A percentile compares a stretch with the other conserved stretches of the same genome.
Evolutionary conservation across 2,113 vertebrate species (phyloP).

Genomic region (Telmatochromis bifrenatus): DNA sequence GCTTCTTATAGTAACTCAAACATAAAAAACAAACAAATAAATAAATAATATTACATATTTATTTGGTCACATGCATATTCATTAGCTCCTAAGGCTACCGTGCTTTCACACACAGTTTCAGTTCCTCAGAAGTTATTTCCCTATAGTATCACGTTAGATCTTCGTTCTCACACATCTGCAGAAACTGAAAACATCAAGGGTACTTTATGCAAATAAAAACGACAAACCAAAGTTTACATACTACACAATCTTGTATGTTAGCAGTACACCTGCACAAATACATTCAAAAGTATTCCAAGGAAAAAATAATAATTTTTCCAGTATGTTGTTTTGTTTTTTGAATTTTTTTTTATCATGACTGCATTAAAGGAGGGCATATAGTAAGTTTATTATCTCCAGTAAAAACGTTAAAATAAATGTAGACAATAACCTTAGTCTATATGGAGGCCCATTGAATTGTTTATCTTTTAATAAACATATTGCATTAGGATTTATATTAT

Average conservation of each 20-base stretch:
- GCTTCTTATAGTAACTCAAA: rapidly evolving
- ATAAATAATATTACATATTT: background rate
- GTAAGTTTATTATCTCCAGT: background rate
- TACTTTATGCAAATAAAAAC: rapidly evolving
- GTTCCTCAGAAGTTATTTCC: background rate
- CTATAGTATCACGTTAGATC: background rate
- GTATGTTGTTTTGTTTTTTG: background rate
- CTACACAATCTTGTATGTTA: rapidly evolving
- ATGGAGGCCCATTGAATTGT: background rate
- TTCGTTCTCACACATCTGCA: background rate
- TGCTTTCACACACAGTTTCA: background rate
- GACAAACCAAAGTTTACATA: background rate
- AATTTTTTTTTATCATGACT: background rate
- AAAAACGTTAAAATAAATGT: background rate
- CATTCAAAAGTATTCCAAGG: background rate
- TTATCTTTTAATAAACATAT: background rate
- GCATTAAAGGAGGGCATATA: background rate
- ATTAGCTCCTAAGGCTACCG: rapidly evolving
- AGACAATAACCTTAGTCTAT: background rate
- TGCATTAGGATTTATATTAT: background rate
- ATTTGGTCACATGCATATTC: background rate
- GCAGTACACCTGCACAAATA: background rate
- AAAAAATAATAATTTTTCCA: background rate
- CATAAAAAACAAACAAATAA: background rate
- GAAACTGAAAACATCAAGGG: background rate